A percentile compares a stretch with the other conserved stretches of the same genome.
Conservation (phyloP, 1,140 invertebrate species). For the Sycophaga agraensis region DNA sequence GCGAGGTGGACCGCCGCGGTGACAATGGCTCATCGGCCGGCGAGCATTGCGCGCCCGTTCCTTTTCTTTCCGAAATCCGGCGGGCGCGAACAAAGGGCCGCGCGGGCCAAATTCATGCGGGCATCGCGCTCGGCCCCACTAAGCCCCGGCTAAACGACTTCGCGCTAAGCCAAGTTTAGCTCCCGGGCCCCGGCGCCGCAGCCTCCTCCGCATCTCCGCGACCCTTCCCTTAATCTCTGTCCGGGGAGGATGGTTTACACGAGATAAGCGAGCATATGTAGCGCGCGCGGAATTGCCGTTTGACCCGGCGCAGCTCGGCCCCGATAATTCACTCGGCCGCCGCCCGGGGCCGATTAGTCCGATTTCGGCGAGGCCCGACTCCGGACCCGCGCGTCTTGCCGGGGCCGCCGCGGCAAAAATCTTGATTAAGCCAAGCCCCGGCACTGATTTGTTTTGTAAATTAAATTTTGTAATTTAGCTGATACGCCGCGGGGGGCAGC, state of each 20-base stretch:
- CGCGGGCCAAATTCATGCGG: constrained; percentile 17
- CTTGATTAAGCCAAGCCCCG: too few relatives aligned
- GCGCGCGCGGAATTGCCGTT: not conserved
- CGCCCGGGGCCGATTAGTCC: too few relatives aligned
- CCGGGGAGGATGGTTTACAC: constrained; percentile 14
- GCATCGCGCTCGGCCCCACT: not conserved
- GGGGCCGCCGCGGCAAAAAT: too few relatives aligned
- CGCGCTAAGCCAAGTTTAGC: constrained; percentile 27
- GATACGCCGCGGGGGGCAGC: too few relatives aligned
- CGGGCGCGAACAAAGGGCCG: not conserved
- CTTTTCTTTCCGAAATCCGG: too few relatives aligned
- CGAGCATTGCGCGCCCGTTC: not conserved
- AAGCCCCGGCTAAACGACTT: constrained; percentile 24
- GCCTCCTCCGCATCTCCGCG: not conserved
- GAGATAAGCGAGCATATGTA: constrained; percentile 24
- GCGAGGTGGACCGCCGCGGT: too few relatives aligned
- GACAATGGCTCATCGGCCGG: not conserved
- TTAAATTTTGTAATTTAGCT: too few relatives aligned
- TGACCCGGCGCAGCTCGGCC: not conserved
- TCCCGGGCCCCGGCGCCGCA: not conserved
- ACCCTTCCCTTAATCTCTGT: constrained; percentile 22
- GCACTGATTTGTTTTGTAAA: too few relatives aligned
- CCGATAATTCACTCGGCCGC: constrained; percentile 2
- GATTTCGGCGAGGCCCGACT: too few relatives aligned
- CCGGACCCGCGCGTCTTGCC: too few relatives aligned